Percentiles rank a stretch among this genome's conserved stretches.
phyloP scores from a whole-genome alignment of 2,113 vertebrate species.

The Jacana jacana region DNA sequence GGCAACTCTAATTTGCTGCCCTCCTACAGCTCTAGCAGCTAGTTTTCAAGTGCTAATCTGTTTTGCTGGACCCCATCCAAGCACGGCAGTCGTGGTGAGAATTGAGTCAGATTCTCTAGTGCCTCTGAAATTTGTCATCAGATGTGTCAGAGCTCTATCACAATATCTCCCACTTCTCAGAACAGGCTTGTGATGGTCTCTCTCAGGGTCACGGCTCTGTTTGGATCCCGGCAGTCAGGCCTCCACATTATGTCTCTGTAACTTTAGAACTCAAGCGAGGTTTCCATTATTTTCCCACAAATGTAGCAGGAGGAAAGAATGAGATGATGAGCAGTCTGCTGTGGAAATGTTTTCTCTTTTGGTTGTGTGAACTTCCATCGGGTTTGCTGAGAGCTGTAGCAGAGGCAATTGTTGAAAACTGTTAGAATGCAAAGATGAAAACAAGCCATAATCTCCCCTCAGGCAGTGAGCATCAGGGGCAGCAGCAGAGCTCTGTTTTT shows the following conservation, averaged over 20 bases:
- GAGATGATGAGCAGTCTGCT: neutral
- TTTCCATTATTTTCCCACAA: neutral
- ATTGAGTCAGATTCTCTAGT: conserved; percentile 52
- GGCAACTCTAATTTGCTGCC: neutral
- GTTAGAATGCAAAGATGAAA: neutral
- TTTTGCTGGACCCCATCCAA: neutral
- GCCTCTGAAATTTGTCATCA: conserved; percentile 18
- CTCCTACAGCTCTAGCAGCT: neutral
- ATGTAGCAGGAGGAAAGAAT: neutral
- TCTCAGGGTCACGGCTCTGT: neutral
- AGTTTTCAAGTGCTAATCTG: neutral
- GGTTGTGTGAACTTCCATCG: neutral
- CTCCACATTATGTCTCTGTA: neutral
- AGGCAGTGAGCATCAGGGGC: neutral
- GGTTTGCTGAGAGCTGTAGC: neutral
- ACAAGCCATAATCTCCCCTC: neutral
- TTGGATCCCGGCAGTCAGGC: neutral
- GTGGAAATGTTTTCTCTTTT: neutral
- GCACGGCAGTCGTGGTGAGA: neutral
- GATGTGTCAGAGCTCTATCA: conserved; percentile 17
- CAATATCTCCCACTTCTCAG: neutral
- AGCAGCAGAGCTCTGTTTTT: neutral
- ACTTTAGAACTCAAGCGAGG: neutral
- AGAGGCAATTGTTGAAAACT: neutral
- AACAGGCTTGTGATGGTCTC: neutral